These are phyloP conservation scores for Crenuchus spilurus DNA, from an alignment of 2,797 vertebrate genomes.

Conservation along the genomic window DNA sequence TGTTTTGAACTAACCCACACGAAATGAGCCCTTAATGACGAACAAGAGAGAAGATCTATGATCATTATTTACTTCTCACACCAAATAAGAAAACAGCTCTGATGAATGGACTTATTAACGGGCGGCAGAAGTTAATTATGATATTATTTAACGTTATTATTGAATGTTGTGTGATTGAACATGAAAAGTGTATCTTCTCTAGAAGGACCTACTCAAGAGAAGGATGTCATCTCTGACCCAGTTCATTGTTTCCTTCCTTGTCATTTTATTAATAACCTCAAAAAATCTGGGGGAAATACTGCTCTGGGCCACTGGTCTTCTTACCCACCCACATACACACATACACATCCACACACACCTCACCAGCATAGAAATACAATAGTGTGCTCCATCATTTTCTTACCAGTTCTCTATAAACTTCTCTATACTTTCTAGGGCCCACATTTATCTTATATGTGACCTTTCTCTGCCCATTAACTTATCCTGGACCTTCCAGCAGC, in stretches of 20 bases:
- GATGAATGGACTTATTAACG: background rate
- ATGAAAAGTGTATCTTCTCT: conserved; percentile 22
- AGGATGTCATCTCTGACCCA: conserved; percentile 51
- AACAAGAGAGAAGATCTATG: background rate
- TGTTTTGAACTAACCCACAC: background rate
- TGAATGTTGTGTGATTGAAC: conserved; percentile 20
- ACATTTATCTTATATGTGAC: too few species aligned
- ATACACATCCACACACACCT: conserved; percentile 8
- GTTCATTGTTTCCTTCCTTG: conserved; percentile 50
- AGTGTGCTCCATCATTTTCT: too few species aligned
- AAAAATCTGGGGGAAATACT: conserved; percentile 50
- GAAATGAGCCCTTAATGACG: background rate
- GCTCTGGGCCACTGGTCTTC: conserved; percentile 35
- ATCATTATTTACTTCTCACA: conserved; percentile 11
- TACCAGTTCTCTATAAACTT: too few species aligned
- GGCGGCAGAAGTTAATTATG: background rate
- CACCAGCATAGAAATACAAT: background rate
- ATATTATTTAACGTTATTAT: conserved; percentile 1
- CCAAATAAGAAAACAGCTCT: background rate
- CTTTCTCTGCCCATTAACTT: too few species aligned
- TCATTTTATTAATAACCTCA: conserved; percentile 56
- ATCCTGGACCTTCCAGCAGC: too few species aligned
- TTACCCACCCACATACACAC: background rate
- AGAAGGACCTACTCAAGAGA: conserved; percentile 30
- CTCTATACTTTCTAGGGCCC: too few species aligned